Evolutionary conservation across 2,888 invertebrate species (phyloP).

Genomic region (Lochmaea capreae): DNA sequence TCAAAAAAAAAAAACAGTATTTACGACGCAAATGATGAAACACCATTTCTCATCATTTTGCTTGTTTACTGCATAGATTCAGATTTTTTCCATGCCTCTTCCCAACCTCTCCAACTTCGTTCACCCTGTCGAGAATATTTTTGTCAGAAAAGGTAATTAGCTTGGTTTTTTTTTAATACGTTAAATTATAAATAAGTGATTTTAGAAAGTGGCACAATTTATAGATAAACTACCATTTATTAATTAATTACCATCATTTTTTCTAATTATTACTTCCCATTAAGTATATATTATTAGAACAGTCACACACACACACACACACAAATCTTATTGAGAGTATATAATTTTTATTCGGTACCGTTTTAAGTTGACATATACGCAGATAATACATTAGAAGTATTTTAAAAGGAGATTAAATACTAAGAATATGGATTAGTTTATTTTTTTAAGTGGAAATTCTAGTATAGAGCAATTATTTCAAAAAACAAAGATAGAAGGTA

Average conservation of each 20-base stretch:
- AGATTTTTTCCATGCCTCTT: too few species aligned
- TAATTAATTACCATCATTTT: slow-evolving; percentile 4
- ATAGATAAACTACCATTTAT: slow-evolving; percentile 10
- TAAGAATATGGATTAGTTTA: not conserved
- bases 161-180: too few species aligned
- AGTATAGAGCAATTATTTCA: not conserved
- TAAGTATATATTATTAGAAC: not conserved
- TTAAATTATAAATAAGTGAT: not conserved
- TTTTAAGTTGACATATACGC: not conserved
- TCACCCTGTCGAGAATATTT: too few species aligned
- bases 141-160: too few species aligned
- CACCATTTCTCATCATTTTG: too few species aligned
- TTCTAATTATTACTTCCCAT: slow-evolving; percentile 7
- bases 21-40: too few species aligned
- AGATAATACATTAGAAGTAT: not conserved
- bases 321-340: not conserved
- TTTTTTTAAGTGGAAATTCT: not conserved
- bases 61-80: too few species aligned
- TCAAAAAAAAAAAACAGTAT: too few species aligned
- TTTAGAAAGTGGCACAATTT: slow-evolving; percentile 13
- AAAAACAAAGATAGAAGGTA: not conserved
- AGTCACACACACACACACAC: not conserved
- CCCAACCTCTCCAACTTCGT: too few species aligned
- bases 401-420: slow-evolving; percentile 3
- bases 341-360: not conserved